Evolutionary conservation across 2,113 vertebrate genomes (phyloP), one percentile per base, ranked within the genome.

Genomic region (Eclectus roratus): DNA sequence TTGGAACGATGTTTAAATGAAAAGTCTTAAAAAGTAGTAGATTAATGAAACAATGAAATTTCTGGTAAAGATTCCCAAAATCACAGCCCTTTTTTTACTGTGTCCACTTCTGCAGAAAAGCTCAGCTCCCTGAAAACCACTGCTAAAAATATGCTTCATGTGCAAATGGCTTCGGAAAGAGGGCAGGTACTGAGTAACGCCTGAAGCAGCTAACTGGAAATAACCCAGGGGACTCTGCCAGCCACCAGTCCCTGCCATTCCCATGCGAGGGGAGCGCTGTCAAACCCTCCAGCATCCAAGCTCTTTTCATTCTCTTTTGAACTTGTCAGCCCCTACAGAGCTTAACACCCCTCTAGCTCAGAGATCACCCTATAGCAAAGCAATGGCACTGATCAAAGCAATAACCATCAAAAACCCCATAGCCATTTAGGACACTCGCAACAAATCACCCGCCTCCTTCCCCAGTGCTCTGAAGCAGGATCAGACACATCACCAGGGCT

Each of bases 121-220:
- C 50, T 93, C 89, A 65, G 44, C 47, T 95, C 39, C 44, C 21
- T 78, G 70, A 49, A 93, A 96, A 55, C 49, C 50, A 25, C 52
- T 77, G 73, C 93, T 95, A 91, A 92, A 95, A 90, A 72, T 82
- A 76, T 6, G 11, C 46, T 77, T 80, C 44, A 15, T 89, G 60
- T 64, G 80, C 7, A 6, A 47, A 46, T 19, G 85, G 85, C 11
- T 89, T 95, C 0, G 19, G 88, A 93, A 91, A 93, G 82, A 64
- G 61, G 81, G 95, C 94, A 96, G 93, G 92, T 93, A 71, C 76
- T 5, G 73, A 90, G 89, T 61, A 79, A 68, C 31, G 46, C 70
- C 82, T 1, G 9, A 33, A 83, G 88, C 85, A 85, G 83, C 78
- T 90, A 11, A 14, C 73, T 95, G 93, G 76, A 95, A 79, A 7